Percentiles rank a stretch among this genome's conserved stretches.
phyloP scores from a whole-genome alignment of 2,797 vertebrate species.

The Platalea minor region DNA sequence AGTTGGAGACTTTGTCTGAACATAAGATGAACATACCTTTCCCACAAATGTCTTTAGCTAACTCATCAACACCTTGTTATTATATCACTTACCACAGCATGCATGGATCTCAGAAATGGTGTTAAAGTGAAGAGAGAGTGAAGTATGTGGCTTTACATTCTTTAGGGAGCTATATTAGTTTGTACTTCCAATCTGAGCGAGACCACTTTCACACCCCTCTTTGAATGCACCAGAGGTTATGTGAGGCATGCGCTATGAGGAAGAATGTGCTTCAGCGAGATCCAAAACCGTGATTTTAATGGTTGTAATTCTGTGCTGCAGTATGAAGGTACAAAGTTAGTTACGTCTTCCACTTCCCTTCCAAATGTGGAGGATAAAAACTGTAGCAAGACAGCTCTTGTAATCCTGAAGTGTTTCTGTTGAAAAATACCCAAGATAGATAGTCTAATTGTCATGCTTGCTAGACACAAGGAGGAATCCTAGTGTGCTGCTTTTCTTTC shows the following conservation, averaged over 20 bases:
- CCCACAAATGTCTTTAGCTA: conserved; percentile 18
- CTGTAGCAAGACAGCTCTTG: background rate
- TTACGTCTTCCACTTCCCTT: background rate
- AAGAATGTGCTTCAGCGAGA: background rate
- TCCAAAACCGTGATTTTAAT: background rate
- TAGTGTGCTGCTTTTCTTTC: background rate
- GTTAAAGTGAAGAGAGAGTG: conserved; percentile 28
- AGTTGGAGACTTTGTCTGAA: background rate
- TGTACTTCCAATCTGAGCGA: background rate
- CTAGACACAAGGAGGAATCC: background rate
- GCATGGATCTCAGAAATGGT: conserved; percentile 6
- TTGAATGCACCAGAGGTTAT: background rate
- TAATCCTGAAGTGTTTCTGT: background rate
- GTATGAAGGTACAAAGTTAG: background rate
- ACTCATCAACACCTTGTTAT: conserved; percentile 42
- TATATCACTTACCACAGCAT: background rate
- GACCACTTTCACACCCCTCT: background rate
- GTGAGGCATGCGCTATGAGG: background rate
- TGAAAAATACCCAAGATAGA: background rate
- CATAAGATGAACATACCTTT: background rate
- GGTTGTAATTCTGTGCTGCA: background rate
- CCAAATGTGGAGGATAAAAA: background rate
- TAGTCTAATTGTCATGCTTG: background rate
- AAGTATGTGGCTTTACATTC: conserved; percentile 36
- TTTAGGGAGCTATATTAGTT: conserved; percentile 2